A percentile compares a stretch with the other conserved stretches of the same genome.
Evolutionary conservation across 2,113 vertebrate species (phyloP).

Genomic region (Tachuris rubrigastra): DNA sequence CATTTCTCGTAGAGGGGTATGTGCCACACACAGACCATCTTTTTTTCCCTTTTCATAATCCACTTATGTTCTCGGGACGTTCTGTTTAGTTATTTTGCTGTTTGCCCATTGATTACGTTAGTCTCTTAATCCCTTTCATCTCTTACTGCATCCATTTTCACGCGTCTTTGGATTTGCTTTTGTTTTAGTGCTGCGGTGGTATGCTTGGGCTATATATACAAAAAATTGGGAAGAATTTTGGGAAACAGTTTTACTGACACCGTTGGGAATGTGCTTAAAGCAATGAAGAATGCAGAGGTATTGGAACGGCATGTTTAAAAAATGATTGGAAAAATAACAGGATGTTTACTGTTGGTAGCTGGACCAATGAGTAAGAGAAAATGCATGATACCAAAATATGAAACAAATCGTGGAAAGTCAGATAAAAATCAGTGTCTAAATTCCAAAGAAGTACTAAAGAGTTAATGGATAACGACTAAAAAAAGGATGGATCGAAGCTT

Average conservation of each 20-base stretch:
- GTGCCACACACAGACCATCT: neutral
- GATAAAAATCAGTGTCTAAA: neutral
- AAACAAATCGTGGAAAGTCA: neutral
- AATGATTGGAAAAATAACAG: conserved; percentile 16
- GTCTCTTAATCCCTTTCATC: conserved; percentile 1
- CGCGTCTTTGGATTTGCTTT: conserved; percentile 61
- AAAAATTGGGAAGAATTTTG: conserved; percentile 90
- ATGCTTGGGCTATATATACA: conserved; percentile 89
- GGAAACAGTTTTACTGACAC: conserved; percentile 85
- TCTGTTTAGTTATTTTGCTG: neutral
- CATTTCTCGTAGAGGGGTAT: neutral
- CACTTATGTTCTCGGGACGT: neutral
- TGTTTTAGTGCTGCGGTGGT: conserved; percentile 88
- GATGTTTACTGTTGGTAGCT: neutral
- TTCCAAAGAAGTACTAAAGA: neutral
- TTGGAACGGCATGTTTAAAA: conserved; percentile 59
- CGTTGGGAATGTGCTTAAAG: conserved; percentile 88
- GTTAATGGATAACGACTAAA: neutral
- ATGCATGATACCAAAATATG: conserved; percentile 1
- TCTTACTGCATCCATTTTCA: conserved; percentile 45
- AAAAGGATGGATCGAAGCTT: neutral
- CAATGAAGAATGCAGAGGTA: conserved; percentile 94
- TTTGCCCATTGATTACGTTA: conserved; percentile 14
- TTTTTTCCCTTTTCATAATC: neutral
- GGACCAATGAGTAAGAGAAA: neutral